These are phyloP conservation scores for Noctua janthina DNA, from an alignment of 2,888 invertebrate species.

Conservation along the genomic window DNA sequence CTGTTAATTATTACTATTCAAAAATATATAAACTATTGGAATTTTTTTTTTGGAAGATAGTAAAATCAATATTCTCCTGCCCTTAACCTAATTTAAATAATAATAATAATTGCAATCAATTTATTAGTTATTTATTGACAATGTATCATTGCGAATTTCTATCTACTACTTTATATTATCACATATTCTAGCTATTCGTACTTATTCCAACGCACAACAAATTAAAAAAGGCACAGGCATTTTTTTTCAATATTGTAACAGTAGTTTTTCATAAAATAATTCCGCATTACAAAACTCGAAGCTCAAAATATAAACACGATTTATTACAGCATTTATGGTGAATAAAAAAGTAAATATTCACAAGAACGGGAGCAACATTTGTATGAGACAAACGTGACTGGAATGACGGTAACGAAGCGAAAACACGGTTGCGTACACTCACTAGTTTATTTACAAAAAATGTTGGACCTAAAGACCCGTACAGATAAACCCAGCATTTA, in stretches of 20 bases:
- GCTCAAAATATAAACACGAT: constrained; percentile 62
- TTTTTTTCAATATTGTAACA: background rate
- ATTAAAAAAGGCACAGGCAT: background rate
- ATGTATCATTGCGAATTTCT: background rate
- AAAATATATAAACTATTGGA: no score
- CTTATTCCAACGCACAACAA: no score
- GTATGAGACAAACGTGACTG: constrained; percentile 71
- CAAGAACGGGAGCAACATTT: constrained; percentile 63
- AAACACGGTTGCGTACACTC: constrained; percentile 61
- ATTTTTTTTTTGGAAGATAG: no score
- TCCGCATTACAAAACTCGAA: constrained; percentile 2
- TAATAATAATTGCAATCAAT: background rate
- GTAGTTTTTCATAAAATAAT: constrained; percentile 18
- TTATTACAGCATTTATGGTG: constrained; percentile 61
- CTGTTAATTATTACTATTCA: no score
- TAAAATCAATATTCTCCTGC: no score
- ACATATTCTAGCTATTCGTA: background rate
- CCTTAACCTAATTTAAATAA: no score
- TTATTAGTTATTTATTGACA: no score
- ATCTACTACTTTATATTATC: background rate
- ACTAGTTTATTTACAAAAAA: constrained; percentile 65
- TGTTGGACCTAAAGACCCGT: constrained; percentile 32
- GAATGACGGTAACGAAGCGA: constrained; percentile 67
- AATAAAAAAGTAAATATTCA: constrained; percentile 66
- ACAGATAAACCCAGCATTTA: constrained; percentile 16